A percentile compares a stretch with the other conserved stretches of the same genome.
These are phyloP conservation scores for Ophiothrix spiculata DNA, from an alignment of 35 echinoderm and acorn worm genomes.

Conservation along the genomic window DNA sequence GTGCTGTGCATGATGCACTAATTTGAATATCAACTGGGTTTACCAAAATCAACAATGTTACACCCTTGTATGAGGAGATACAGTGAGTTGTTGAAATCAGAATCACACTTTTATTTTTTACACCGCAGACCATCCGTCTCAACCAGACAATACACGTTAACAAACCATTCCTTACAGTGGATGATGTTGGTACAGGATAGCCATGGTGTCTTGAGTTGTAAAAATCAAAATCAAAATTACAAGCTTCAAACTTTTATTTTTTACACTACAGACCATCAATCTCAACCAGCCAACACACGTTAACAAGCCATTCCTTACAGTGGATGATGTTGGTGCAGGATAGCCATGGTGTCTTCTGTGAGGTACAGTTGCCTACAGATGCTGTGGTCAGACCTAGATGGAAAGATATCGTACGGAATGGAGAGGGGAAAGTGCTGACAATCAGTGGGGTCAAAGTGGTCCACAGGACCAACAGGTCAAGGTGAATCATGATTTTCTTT, in stretches of 20 bases:
- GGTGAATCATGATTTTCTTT: conserved; percentile 3
- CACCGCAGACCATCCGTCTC: background rate
- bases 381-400: conserved; percentile 13
- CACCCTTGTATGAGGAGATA: no score
- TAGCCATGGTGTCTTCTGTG: conserved; percentile 52
- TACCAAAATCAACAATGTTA: no score
- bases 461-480: conserved; percentile 33
- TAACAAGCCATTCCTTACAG: background rate
- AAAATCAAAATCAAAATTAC: no score
- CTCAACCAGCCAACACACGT: background rate
- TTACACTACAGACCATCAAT: background rate
- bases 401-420: conserved; percentile 10
- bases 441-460: conserved; percentile 34
- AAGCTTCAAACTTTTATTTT: background rate
- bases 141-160: background rate
- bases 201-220: conserved; percentile 40
- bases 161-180: conserved; percentile 1
- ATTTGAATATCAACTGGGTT: no score
- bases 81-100: no score
- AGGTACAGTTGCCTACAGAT: conserved; percentile 31
- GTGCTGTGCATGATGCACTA: no score
- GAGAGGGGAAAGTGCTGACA: conserved; percentile 34
- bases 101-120: background rate
- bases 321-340: conserved; percentile 46
- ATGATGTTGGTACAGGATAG: conserved; percentile 37